These are phyloP conservation scores for Plestiodon gilberti DNA, from an alignment of 2,113 vertebrate genomes.

Conservation along the genomic window DNA sequence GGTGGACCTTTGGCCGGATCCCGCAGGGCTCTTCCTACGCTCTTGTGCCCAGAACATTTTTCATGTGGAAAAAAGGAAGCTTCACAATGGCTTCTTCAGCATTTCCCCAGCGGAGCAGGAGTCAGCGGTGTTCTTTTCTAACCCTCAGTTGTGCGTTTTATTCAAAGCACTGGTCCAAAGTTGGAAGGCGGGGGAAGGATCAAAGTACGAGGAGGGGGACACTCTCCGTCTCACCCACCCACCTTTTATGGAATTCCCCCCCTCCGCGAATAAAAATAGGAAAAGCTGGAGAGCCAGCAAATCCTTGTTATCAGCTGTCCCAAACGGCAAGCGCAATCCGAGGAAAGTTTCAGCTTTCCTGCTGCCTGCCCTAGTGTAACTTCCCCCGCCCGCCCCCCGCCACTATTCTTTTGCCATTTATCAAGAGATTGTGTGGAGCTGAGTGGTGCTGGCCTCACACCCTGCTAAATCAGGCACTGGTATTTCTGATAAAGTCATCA, in stretches of 20 bases:
- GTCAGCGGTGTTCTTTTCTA: background rate
- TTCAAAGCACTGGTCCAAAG: background rate
- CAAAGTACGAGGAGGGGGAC: background rate
- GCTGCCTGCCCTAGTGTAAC: conserved; percentile 52
- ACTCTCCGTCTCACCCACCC: background rate
- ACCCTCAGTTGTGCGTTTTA: background rate
- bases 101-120: background rate
- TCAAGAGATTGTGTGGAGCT: conserved; percentile 90
- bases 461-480: conserved; percentile 98
- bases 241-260: background rate
- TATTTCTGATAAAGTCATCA: conserved; percentile 99
- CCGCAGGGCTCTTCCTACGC: too few species aligned
- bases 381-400: conserved; percentile 78
- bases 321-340: conserved; percentile 20
- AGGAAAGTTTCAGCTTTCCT: conserved; percentile 37
- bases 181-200: background rate
- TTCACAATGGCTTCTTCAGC: background rate
- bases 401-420: conserved; percentile 88
- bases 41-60: background rate
- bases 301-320: background rate
- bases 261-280: conserved; percentile 7
- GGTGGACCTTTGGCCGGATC: too few species aligned
- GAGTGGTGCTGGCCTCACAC: conserved; percentile 90
- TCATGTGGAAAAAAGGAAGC: background rate
- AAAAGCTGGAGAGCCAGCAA: fast-evolving